phyloP scores from a whole-genome alignment of 1,140 invertebrate genomes.

The Aphidius gifuensis region DNA sequence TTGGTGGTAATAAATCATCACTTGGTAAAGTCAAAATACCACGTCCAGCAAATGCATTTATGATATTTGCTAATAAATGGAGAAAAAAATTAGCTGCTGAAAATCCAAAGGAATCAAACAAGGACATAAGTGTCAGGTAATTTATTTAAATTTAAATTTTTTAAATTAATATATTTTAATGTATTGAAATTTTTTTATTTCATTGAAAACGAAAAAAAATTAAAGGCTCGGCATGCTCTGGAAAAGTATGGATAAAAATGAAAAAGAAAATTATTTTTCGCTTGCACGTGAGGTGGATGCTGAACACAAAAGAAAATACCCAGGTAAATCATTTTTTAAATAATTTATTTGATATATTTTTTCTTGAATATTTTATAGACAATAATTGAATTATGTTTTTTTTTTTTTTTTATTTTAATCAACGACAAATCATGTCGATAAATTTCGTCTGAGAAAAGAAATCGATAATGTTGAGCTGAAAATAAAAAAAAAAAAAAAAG shows the following conservation, averaged over 20 bases:
- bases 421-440: too few species aligned
- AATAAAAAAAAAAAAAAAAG: too few species aligned
- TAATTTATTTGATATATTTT: background rate
- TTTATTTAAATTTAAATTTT: constrained; percentile 21
- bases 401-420: too few species aligned
- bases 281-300: constrained; percentile 59
- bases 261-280: constrained; percentile 60
- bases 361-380: background rate
- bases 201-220: too few species aligned
- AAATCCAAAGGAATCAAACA: constrained; percentile 62
- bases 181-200: background rate
- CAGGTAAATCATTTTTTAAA: constrained; percentile 44
- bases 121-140: constrained; percentile 62
- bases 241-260: constrained; percentile 55
- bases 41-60: constrained; percentile 65
- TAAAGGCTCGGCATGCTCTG: constrained; percentile 55
- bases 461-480: too few species aligned
- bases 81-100: constrained; percentile 57
- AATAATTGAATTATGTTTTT: too few species aligned
- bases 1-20: constrained; percentile 12
- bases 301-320: constrained; percentile 65
- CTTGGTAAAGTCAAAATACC: constrained; percentile 56
- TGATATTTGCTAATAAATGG: constrained; percentile 66
- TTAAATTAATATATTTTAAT: constrained; percentile 9
- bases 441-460: too few species aligned